Evolutionary conservation across 2,888 invertebrate genomes (phyloP), one percentile per base, ranked within the genome.

Genomic region (Tetropium fuscum): DNA sequence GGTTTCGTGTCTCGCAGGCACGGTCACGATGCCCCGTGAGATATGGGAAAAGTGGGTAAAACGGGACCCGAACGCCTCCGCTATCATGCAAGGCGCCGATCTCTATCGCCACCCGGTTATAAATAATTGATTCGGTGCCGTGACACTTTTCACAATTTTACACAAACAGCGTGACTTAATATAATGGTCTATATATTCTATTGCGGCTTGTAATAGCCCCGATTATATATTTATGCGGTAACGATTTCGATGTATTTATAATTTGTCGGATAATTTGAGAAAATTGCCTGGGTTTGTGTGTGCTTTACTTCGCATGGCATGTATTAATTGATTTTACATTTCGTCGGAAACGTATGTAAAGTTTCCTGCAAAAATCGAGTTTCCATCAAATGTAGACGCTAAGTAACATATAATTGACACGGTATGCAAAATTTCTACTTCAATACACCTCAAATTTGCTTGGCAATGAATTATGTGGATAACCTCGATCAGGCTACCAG

Each of bases 1-100:
- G 81, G 81, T 80, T 69, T 78, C 79, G 80, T 80, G 80, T 74
- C 71, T 73, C 73, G 74, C 69, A 71, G 67, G 67, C 68, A 67
- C 68, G 59, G 53, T 64, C 70, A 68, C 71, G 71, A 68, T 71
- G 69, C 66, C 66, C 70, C 68, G 71, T 68, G 69, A 73, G 73
- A 71, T 72, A 72, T 73, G 75, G 74, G 74, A 75, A 75, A 73
- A 69, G 70, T 68, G 61, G 61, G 62, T 63, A 66, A 66, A 69
- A 65, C 58, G n/a, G n/a, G n/a, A 62, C 68, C 71, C 66, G 15
- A 34, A 34, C 34, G 16, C 27, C 44, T 25, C 44, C n/a, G 58
- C 59, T 40, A 66, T 66, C 70, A 69, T 69, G 69, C 71, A 60
- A 70, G 62, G 63, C 64, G 65, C 58, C 45, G 49, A 55, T 55